Conservation (phyloP, 2,113 vertebrate species). For the pig (Sus scrofa) region T2T-Sscrofa CM000822.6:13613501-13614000, state of each 20-base stretch:
- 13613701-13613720: not conserved
- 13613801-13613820: no score
- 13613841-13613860: no score
- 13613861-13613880: no score
- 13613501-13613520: not conserved
- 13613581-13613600: no score
- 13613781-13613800: no score
- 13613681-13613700: not conserved
- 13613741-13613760: not conserved
- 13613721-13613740: not conserved
- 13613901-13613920: no score
- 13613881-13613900: no score
- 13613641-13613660: not conserved
- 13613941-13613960: no score
- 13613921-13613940: no score
- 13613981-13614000: no score
- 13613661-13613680: not conserved
- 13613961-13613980: no score
- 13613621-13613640: not conserved
- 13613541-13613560: not conserved
- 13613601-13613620: not conserved
- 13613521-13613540: not conserved
- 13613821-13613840: no score
- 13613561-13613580: not conserved
- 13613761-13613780: not conserved